Percentiles rank a stretch among this genome's conserved stretches.
phyloP scores from a whole-genome alignment of 2,888 invertebrate species.

The Gibbula magus region DNA sequence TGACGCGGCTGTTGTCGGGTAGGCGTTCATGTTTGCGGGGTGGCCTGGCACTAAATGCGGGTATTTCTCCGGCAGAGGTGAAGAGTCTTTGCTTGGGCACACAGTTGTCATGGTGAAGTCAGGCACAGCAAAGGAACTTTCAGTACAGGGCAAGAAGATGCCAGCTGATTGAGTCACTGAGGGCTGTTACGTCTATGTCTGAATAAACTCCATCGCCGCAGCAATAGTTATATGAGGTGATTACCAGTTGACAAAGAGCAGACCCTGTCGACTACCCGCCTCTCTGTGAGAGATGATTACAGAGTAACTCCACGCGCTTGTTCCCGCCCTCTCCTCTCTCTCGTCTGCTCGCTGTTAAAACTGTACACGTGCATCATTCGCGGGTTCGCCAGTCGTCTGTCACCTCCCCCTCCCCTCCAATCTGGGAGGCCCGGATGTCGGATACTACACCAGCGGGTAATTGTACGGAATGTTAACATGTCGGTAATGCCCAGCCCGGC shows the following conservation, averaged over 20 bases:
- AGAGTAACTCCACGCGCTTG: neutral
- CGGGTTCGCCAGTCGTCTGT: conserved; percentile 9
- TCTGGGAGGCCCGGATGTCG: conserved; percentile 6
- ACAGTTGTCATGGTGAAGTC: neutral
- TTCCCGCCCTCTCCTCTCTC: conserved; percentile 14
- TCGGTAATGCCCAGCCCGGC: conserved; percentile 5
- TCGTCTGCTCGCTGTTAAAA: neutral
- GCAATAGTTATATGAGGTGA: too few relatives aligned
- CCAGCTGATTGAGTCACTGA: too few relatives aligned
- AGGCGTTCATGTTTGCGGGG: neutral
- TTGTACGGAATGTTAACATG: conserved; percentile 26
- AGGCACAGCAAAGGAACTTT: too few relatives aligned
- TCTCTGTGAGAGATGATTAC: too few relatives aligned
- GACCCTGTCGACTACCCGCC: too few relatives aligned
- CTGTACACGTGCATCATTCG: neutral
- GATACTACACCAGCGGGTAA: neutral
- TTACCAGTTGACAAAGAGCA: too few relatives aligned
- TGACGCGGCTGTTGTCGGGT: neutral
- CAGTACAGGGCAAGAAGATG: too few relatives aligned
- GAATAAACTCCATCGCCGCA: neutral
- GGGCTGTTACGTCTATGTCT: too few relatives aligned
- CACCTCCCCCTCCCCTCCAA: neutral
- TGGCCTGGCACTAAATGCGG: neutral
- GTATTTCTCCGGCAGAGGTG: neutral
- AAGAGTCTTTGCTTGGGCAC: neutral